phyloP scores from a whole-genome alignment of 2,797 vertebrate genomes.

The Tokudaia tokunoshimensis region DNA sequence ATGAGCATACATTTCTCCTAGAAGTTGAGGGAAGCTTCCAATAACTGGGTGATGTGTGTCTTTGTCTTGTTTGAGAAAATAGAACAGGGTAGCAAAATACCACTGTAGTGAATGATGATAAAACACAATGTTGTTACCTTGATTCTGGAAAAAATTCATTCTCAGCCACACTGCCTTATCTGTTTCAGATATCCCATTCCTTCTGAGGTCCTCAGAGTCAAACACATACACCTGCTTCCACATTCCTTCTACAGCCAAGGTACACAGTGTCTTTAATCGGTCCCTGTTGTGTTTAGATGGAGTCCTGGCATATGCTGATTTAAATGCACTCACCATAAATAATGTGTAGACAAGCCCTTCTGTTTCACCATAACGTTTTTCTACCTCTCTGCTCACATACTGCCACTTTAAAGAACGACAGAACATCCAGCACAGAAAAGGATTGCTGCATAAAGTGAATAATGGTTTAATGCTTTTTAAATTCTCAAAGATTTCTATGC shows the following conservation, averaged over 20 bases:
- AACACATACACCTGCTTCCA: background rate
- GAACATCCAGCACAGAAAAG: background rate
- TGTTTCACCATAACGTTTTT: too few relatives aligned
- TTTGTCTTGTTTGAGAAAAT: background rate
- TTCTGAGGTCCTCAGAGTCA: background rate
- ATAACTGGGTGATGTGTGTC: background rate
- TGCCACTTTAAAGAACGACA: conserved; percentile 21
- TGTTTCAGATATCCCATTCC: background rate
- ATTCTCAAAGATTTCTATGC: background rate
- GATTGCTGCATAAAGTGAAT: rapidly evolving
- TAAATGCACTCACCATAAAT: background rate
- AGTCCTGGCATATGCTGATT: background rate
- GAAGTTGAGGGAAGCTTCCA: background rate
- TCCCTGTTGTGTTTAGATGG: background rate
- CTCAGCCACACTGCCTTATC: background rate
- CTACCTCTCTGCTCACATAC: background rate
- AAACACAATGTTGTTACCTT: rapidly evolving
- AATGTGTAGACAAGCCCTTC: background rate
- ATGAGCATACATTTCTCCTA: background rate
- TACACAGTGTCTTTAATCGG: background rate
- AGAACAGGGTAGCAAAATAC: background rate
- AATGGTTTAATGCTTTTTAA: rapidly evolving
- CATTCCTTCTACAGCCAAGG: conserved; percentile 44
- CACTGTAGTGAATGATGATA: background rate
- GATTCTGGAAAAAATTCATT: background rate